A percentile compares a stretch with the other conserved stretches of the same genome.
Conservation (phyloP, 92 coral and sea anemone genomes). For the Zoanthus gigantus region DNA sequence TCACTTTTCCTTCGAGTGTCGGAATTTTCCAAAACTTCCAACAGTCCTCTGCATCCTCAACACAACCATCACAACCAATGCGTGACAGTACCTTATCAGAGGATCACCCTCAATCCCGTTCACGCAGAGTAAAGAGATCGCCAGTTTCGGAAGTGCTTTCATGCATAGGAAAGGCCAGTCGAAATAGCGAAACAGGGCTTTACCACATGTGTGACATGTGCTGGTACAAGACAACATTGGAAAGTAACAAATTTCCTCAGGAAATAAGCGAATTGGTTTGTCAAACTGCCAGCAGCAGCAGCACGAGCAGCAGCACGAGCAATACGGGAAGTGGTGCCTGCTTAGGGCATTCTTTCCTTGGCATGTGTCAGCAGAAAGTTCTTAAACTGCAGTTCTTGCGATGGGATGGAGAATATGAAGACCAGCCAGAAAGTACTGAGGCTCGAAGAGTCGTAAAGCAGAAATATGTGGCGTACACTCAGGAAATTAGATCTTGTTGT, state of each 20-base stretch:
- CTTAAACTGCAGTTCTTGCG: slow-evolving; percentile 6
- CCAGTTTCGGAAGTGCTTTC: neutral
- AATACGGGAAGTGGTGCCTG: neutral
- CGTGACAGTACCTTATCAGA: neutral
- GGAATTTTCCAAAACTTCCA: neutral
- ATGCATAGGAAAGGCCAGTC: slow-evolving; percentile 2
- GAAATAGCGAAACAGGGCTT: slow-evolving; percentile 20
- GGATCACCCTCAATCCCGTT: neutral
- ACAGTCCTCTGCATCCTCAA: neutral
- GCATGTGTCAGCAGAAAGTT: slow-evolving; percentile 22
- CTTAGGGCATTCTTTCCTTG: neutral
- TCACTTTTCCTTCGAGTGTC: slow-evolving; percentile 25
- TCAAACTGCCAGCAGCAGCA: neutral
- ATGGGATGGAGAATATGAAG: slow-evolving; percentile 8
- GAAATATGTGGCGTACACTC: neutral
- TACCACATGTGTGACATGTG: slow-evolving; percentile 37
- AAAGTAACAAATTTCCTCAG: neutral
- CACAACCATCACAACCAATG: neutral
- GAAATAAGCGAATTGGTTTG: slow-evolving; percentile 22
- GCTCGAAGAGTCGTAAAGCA: neutral
- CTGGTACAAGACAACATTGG: slow-evolving; percentile 22
- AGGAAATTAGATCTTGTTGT: slow-evolving; percentile 33
- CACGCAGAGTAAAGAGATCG: slow-evolving; percentile 9
- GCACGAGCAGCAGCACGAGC: neutral
- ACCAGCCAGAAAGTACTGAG: neutral